phyloP scores from a whole-genome alignment of 1,140 invertebrate species.

The Cyclargus thomasi region DNA sequence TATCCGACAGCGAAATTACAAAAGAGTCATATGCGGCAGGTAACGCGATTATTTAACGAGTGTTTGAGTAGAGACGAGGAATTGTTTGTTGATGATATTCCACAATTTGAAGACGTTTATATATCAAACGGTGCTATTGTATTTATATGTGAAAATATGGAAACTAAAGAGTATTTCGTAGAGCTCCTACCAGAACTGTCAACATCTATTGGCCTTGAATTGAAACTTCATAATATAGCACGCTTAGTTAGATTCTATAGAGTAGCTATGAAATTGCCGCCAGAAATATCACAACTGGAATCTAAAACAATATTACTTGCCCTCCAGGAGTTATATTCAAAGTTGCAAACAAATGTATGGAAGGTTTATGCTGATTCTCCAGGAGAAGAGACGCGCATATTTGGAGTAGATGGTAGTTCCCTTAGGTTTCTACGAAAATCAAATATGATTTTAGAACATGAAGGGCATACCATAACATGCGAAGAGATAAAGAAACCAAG shows the following conservation, averaged over 20 bases:
- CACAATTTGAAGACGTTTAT: constrained; percentile 60
- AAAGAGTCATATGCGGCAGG: constrained; percentile 49
- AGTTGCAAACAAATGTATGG: constrained; percentile 55
- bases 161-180: constrained; percentile 58
- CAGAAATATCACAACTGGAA: constrained; percentile 49
- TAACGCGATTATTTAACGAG: constrained; percentile 60
- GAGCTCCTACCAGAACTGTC: constrained; percentile 56
- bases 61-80: constrained; percentile 60
- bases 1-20: constrained; percentile 62
- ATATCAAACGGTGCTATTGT: constrained; percentile 62
- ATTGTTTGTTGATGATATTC: constrained; percentile 46
- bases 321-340: constrained; percentile 44
- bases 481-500: constrained; percentile 59
- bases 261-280: constrained; percentile 51
- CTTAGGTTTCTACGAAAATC: constrained; percentile 51
- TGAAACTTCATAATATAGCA: constrained; percentile 50
- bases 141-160: constrained; percentile 64
- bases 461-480: constrained; percentile 46
- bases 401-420: constrained; percentile 58
- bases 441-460: constrained; percentile 46
- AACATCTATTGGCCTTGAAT: constrained; percentile 51
- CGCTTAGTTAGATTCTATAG: constrained; percentile 56
- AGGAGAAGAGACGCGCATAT: constrained; percentile 59
- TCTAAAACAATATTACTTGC: constrained; percentile 46
- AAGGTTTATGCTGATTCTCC: constrained; percentile 61